phyloP scores from a whole-genome alignment of 30 jellyfish, hydroid and myxozoan species.

The Chironex yamaguchii region DNA sequence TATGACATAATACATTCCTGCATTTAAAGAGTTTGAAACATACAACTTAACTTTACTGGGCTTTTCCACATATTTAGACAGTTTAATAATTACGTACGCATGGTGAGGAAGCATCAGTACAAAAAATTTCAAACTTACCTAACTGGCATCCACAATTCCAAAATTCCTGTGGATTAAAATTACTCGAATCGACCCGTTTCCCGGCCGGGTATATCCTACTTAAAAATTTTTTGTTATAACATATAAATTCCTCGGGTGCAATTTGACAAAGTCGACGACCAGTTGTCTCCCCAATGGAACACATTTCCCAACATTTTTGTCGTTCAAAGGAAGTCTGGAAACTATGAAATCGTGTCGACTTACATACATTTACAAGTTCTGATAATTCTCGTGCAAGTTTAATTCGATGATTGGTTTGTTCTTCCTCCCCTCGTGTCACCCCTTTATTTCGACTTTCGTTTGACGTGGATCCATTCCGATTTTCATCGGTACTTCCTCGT shows the following conservation, averaged over 20 bases:
- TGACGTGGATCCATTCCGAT: background rate
- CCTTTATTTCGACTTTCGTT: background rate
- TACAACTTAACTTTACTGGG: too few relatives aligned
- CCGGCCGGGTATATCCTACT: conserved; percentile 93
- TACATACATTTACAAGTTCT: conserved; percentile 89
- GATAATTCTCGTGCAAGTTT: conserved; percentile 87
- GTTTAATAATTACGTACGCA: too few relatives aligned
- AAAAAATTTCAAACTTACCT: too few relatives aligned
- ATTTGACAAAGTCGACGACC: conserved; percentile 76
- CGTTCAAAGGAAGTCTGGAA: conserved; percentile 78
- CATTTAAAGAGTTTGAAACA: too few relatives aligned
- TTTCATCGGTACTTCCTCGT: background rate
- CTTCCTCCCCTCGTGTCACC: conserved; percentile 1
- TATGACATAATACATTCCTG: too few relatives aligned
- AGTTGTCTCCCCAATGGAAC: conserved; percentile 91
- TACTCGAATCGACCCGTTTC: conserved; percentile 95
- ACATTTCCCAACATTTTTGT: conserved; percentile 93
- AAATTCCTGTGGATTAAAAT: conserved; percentile 94
- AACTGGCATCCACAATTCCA: conserved; percentile 98
- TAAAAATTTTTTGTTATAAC: conserved; percentile 82
- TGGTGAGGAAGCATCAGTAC: too few relatives aligned
- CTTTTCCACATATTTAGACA: too few relatives aligned
- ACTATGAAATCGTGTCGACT: conserved; percentile 82
- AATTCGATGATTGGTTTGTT: conserved; percentile 41
- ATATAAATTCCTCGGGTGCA: conserved; percentile 90